Conservation (phyloP, 2,113 vertebrate species). For the Mus spicilegus region DNA sequence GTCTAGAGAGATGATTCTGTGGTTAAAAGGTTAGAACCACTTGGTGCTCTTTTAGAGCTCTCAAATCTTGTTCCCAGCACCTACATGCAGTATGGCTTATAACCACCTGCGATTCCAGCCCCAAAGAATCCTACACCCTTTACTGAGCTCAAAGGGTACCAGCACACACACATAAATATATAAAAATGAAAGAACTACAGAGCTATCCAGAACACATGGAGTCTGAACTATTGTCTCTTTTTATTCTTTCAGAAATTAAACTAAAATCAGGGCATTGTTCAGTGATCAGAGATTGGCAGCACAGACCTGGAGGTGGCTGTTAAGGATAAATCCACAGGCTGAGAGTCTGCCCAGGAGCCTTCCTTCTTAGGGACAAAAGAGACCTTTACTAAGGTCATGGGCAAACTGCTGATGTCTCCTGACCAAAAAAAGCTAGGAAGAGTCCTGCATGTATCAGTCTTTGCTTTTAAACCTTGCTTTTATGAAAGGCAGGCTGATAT, state of each 20-base stretch:
- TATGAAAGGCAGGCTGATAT: neutral
- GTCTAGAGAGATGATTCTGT: neutral
- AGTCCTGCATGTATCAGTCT: neutral
- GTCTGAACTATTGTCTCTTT: neutral
- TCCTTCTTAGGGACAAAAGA: neutral
- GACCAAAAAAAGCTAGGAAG: neutral
- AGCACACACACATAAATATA: neutral
- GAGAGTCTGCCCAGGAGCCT: neutral
- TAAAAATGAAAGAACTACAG: neutral
- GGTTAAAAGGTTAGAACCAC: neutral
- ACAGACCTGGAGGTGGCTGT: neutral
- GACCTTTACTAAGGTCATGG: neutral
- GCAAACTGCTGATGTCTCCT: neutral
- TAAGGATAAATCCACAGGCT: neutral
- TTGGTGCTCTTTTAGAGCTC: neutral
- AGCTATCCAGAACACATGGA: neutral
- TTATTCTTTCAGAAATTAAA: constrained; percentile 33
- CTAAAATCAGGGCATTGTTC: neutral
- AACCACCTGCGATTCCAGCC: too few species aligned
- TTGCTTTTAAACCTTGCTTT: neutral
- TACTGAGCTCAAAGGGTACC: neutral
- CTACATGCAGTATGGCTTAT: too few species aligned
- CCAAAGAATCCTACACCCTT: too few species aligned
- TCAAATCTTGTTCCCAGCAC: neutral
- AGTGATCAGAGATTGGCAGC: neutral